phyloP scores from a whole-genome alignment of 2,888 invertebrate species.

The Tetrapedia diversipes region DNA sequence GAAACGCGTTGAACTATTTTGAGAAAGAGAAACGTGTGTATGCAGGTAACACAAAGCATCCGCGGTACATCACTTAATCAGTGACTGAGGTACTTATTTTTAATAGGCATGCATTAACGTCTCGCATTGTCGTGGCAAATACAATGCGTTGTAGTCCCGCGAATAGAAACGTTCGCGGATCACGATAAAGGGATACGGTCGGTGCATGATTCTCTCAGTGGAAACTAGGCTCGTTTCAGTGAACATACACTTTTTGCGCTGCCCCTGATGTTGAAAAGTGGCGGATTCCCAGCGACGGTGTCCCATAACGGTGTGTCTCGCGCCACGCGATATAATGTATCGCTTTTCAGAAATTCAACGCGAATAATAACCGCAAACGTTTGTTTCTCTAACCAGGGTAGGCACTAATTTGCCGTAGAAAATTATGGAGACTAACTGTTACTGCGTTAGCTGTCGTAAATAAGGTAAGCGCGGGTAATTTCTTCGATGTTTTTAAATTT shows the following conservation, averaged over 20 bases:
- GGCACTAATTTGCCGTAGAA: neutral
- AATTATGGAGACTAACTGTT: neutral
- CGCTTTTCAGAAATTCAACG: neutral
- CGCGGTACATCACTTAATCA: constrained; percentile 23
- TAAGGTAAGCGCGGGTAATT: too few species aligned
- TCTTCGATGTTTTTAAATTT: too few species aligned
- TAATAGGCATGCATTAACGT: constrained; percentile 30
- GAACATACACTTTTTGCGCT: constrained; percentile 15
- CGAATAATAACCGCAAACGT: neutral
- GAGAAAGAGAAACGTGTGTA: neutral
- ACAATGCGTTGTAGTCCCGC: constrained; percentile 26
- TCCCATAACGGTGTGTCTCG: constrained; percentile 2
- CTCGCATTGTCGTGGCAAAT: neutral
- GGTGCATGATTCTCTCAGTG: constrained; percentile 5
- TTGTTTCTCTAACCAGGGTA: neutral
- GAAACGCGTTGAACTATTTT: too few species aligned
- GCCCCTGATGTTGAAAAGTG: neutral
- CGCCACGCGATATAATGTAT: neutral
- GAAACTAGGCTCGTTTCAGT: constrained; percentile 15
- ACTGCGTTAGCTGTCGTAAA: neutral
- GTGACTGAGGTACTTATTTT: constrained; percentile 29
- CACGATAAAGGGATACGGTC: constrained; percentile 21
- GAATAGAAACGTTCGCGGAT: constrained; percentile 26
- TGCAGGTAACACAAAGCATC: neutral
- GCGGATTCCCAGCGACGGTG: neutral